A percentile compares a stretch with the other conserved stretches of the same genome.
These are phyloP conservation scores for Cantharis rustica DNA, from an alignment of 2,888 invertebrate genomes.

Conservation along the genomic window DNA sequence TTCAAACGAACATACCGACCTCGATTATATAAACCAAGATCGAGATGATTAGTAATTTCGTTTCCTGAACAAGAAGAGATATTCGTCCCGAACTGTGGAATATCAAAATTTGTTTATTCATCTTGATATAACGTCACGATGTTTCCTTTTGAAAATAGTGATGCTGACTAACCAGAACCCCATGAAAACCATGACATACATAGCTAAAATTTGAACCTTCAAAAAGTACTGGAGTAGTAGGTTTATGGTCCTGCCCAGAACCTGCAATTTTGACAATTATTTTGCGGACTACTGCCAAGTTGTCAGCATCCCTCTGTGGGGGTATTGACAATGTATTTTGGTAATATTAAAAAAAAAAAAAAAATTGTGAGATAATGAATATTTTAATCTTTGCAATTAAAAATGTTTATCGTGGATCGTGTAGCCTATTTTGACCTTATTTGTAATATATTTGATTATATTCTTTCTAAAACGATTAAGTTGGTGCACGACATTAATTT, in stretches of 20 bases:
- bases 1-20: constrained; percentile 1
- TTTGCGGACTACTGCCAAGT: too few species aligned
- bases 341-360: too few species aligned
- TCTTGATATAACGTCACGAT: not conserved
- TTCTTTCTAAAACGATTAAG: not conserved
- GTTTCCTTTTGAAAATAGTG: not conserved
- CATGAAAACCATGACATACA: not conserved
- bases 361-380: not conserved
- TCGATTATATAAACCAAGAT: not conserved
- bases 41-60: not conserved
- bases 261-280: too few species aligned
- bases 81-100: not conserved
- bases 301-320: too few species aligned
- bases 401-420: not conserved
- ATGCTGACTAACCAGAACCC: not conserved
- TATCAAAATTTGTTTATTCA: not conserved
- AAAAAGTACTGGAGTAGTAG: too few species aligned
- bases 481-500: constrained; percentile 12
- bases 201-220: too few species aligned
- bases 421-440: not conserved
- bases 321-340: too few species aligned
- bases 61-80: not conserved
- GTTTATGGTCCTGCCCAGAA: too few species aligned
- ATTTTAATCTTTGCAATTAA: not conserved
- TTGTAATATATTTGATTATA: not conserved